Base-by-base conservation (phyloP, 92 coral and sea anemone species). In the Chrysogorgia sp. region DNA sequence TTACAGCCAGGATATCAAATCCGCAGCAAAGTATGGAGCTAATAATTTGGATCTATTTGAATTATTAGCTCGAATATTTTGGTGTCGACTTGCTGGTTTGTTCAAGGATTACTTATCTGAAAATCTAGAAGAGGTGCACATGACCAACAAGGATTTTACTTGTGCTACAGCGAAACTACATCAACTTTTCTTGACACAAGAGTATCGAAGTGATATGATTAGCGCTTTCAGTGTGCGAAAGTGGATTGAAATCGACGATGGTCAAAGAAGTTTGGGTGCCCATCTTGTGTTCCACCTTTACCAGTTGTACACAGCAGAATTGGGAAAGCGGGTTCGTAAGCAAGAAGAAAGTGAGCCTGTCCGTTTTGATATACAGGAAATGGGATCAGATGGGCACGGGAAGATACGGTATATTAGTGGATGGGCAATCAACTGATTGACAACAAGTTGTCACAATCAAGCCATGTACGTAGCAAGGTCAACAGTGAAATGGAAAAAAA, bases 181-280 rank as follows among this genome's bases (percentile, higher is more conserved):
- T 30, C n/a, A n/a, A n/a, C n/a, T n/a, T n/a, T n/a, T n/a, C n/a
- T n/a, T n/a, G n/a, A n/a, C n/a, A n/a, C n/a, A n/a, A 43, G 57
- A 67, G 26, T 67, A 67, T 25, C 75, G 75, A 23, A 67, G 75
- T 17, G 75, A 67, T n/a, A 14, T 60, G 67, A 22, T 60, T 2
- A 60, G 7, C 67, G 32, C 67, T 4, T 60, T 60, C 37, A 30
- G 33, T 32, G 33, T 8, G 6, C 7, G 37, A 5, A 23, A 14
- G 34, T 60, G 67, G 67, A 5, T n/a, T 3, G 67, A 60, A 2
- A 24, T 60, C 5, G 23, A 60, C n/a, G n/a, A 4, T 60, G 67
- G 67, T 14, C 67, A 56, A 29, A 15, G 67, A 60, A 23, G 67
- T 60, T 29, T 60, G 32, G 67, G 32, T 2, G 32, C 33, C 5